Base-by-base conservation (phyloP, 2,113 vertebrate genomes). In the Sigmodon hispidus region DNA sequence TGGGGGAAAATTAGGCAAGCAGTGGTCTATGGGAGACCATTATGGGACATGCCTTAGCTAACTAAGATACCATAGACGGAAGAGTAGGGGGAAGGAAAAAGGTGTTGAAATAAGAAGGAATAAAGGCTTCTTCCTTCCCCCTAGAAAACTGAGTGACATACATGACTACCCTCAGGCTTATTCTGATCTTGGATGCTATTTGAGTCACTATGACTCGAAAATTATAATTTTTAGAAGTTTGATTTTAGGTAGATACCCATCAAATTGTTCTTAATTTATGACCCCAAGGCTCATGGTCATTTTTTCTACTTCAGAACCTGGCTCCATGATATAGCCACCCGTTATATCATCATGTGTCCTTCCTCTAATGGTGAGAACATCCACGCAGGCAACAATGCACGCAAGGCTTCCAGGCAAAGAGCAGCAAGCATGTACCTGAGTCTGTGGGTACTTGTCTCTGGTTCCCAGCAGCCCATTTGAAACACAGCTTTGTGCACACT, bases 121-220 rank as follows among this genome's bases (percentile, higher is more conserved):
- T 40, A 36, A 90, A 61, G 12, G 0, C 26, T 26, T 29, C 15
- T 75, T 4, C 75, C 29, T n/a, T 43, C 5, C 55, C 34, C 36
- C 70, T 80, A 48, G 0, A 83, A 40, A 72, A 36, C 2, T 55
- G 13, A 2, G 19, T 7, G 70, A 69, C 67, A 40, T 26, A 11
- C 3, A 7, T 31, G 7, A 12, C 24, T 36, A 29, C n/a, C 9
- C 16, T 75, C 16, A n/a, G 21, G 24, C 72, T 81, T 45, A 63
- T 59, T 88, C 87, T 65, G 7, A 89, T 80, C 67, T 29, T 88
- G 83, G 31, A 61, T 89, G 43, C 55, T 94, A 52, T 93, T 85
- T 95, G 61, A 50, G 34, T 55, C 26, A 57, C n/a, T 81, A 43
- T 57, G 12, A 81, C 43, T 81, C 59, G 75, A 61, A 90, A 94